Conservation (phyloP, 2,888 invertebrate genomes). For the Acronicta psi region DNA sequence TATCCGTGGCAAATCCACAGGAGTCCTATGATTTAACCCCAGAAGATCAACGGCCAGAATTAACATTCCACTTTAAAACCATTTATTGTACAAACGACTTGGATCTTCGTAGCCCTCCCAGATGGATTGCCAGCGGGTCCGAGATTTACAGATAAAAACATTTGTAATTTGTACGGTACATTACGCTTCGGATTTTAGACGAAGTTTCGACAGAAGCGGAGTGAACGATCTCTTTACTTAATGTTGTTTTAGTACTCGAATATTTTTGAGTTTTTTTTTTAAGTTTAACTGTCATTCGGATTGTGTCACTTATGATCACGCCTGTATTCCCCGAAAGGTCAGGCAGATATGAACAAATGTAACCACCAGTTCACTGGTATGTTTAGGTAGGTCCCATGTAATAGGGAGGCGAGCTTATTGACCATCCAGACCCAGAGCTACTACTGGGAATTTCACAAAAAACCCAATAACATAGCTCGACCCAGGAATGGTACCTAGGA, state of each 20-base stretch:
- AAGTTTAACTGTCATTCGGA: slow-evolving; percentile 8
- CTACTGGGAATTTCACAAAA: too few relatives aligned
- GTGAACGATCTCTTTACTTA: slow-evolving; percentile 45
- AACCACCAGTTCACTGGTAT: too few relatives aligned
- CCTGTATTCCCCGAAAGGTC: too few relatives aligned
- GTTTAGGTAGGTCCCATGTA: too few relatives aligned
- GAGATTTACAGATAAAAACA: slow-evolving; percentile 62
- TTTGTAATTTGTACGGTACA: slow-evolving; percentile 61
- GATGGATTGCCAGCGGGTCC: slow-evolving; percentile 56
- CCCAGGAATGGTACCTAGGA: too few relatives aligned
- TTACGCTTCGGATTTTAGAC: slow-evolving; percentile 48
- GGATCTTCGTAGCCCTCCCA: slow-evolving; percentile 50
- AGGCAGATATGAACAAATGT: too few relatives aligned
- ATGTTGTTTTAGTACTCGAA: slow-evolving; percentile 33
- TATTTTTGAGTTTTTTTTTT: slow-evolving; percentile 29
- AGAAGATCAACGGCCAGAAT: slow-evolving; percentile 48
- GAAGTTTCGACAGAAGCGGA: slow-evolving; percentile 40
- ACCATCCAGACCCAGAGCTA: too few relatives aligned
- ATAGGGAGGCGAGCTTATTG: too few relatives aligned
- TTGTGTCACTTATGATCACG: too few relatives aligned
- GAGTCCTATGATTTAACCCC: slow-evolving; percentile 19
- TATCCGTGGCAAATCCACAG: neutral
- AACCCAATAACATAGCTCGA: too few relatives aligned
- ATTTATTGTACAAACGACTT: slow-evolving; percentile 58
- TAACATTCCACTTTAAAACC: slow-evolving; percentile 52